Base-by-base conservation (phyloP, 2,113 vertebrate species). In the Colinus virginianus region DNA sequence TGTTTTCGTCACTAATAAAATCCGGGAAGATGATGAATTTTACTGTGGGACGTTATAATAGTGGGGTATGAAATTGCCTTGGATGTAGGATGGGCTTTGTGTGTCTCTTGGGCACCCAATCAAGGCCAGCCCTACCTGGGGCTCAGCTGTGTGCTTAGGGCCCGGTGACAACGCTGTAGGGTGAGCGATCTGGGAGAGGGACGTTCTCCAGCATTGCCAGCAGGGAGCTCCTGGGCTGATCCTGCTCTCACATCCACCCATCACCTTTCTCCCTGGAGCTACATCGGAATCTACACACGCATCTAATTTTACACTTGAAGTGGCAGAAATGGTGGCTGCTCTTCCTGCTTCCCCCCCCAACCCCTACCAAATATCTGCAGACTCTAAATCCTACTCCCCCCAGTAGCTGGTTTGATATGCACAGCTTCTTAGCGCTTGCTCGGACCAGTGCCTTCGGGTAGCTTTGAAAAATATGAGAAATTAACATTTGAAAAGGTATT, bases 401-500 rank as follows among this genome's bases (percentile, higher is more conserved):
- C 30, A 13, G 36, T 23, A 3, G 16, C 38, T 38, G 75, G 59
- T 83, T 91, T 90, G 87, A 93, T 78, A 92, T 75, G 84, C 68
- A 51, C 82, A 71, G 66, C 74, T 95, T 81, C 78, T 82, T 10
- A 67, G 56, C 10, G 1, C 82, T 84, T 46, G 28, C 92, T 91
- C 56, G 17, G 91, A 66, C 89, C 36, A 7, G 15, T 91, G 94
- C 95, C 95, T 96, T 93, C 12, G 95, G 96, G 95, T 85, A 94
- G 75, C 76, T 95, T 90, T 94, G 87, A 94, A 94, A 96, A 96
- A 96, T 82, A 94, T 80, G 93, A 96, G 90, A 88, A 75, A 96
- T 96, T 96, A 96, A 80, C 96, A 96, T 95, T 96, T 96, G 90
- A 96, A 96, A 96, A 96, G 94, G 82, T 95, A 90, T 90, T 96